These are phyloP conservation scores for Luperina nickerlii DNA, from an alignment of 2,888 invertebrate species.

Conservation along the genomic window DNA sequence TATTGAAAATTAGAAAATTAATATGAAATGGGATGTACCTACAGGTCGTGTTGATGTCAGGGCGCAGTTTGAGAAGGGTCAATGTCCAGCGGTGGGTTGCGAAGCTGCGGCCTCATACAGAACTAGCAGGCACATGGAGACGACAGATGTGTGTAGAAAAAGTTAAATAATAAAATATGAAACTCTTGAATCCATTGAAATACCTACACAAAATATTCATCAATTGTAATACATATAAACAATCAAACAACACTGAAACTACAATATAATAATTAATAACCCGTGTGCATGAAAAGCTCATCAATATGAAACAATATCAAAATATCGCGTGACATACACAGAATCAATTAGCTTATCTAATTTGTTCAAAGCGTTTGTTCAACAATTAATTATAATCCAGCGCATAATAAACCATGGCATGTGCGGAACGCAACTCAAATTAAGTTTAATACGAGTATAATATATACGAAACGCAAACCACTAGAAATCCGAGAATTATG, in stretches of 20 bases:
- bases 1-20: conserved; percentile 11
- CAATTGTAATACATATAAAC: neutral
- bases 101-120: neutral
- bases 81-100: neutral
- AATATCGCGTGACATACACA: neutral
- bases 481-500: neutral
- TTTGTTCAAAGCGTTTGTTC: neutral
- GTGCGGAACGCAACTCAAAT: neutral
- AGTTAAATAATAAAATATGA: neutral
- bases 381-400: neutral
- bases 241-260: neutral
- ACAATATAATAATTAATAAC: neutral
- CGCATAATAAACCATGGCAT: neutral
- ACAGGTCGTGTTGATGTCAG: neutral
- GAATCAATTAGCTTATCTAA: neutral
- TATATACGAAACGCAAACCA: neutral
- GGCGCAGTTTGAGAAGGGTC: neutral
- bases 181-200: neutral
- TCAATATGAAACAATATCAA: neutral
- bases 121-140: neutral
- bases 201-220: neutral
- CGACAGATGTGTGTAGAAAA: neutral
- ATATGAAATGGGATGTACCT: conserved; percentile 3
- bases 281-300: neutral
- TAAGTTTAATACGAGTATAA: neutral